phyloP scores from a whole-genome alignment of 2,113 vertebrate species.

The Anoura caudifer region DNA sequence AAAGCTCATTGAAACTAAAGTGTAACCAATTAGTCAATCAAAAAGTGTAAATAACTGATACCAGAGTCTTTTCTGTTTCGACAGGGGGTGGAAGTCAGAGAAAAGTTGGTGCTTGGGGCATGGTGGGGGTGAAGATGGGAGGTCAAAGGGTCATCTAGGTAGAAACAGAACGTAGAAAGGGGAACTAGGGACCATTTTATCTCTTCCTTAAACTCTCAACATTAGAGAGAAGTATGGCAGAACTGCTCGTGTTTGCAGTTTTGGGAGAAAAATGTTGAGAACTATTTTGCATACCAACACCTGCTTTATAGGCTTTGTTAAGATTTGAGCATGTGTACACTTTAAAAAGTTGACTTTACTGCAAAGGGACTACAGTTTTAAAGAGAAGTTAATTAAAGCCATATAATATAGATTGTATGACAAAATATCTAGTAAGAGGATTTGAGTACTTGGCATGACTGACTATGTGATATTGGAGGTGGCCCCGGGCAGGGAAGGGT shows the following conservation, averaged over 20 bases:
- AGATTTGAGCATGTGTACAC: neutral
- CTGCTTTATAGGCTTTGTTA: neutral
- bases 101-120: constrained; percentile 36
- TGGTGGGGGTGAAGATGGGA: neutral
- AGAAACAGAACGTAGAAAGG: constrained; percentile 10
- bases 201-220: neutral
- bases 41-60: constrained; percentile 62
- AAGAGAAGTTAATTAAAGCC: neutral
- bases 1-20: constrained; percentile 53
- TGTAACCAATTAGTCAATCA: constrained; percentile 54
- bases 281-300: neutral
- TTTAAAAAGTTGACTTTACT: neutral
- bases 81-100: constrained; percentile 39
- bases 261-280: neutral
- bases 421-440: neutral
- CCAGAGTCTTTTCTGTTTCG: constrained; percentile 54
- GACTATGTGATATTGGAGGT: neutral
- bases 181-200: neutral
- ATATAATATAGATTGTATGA: neutral
- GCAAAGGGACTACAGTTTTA: neutral
- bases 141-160: constrained; percentile 56
- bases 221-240: neutral
- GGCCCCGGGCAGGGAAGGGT: neutral
- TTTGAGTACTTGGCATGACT: neutral
- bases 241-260: neutral